Conservation (phyloP, 2,888 invertebrate genomes). For the Onchidella celtica region DNA sequence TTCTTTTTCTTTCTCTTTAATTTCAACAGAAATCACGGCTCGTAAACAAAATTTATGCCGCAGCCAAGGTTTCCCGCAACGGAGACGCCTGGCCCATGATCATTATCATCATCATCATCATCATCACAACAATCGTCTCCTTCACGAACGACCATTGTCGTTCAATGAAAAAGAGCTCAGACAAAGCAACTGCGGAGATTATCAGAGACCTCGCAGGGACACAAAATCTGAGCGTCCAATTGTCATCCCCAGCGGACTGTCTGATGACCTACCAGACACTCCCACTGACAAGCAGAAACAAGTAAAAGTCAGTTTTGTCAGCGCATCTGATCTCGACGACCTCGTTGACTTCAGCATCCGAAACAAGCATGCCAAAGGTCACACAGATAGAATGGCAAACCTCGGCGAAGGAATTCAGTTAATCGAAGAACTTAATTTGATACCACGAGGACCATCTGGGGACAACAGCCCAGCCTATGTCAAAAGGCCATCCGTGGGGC, state of each 20-base stretch:
- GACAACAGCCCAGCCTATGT: not conserved
- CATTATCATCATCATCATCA: too few relatives aligned
- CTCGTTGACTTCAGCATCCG: slow-evolving; percentile 66
- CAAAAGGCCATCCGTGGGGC: not conserved
- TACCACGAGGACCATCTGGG: not conserved
- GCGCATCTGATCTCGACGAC: slow-evolving; percentile 67
- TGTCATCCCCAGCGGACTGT: not conserved
- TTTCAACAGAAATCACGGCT: not conserved
- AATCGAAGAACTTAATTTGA: slow-evolving; percentile 4
- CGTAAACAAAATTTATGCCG: not conserved
- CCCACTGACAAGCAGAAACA: slow-evolving; percentile 33
- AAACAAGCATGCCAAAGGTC: slow-evolving; percentile 56
- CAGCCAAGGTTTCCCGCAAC: not conserved
- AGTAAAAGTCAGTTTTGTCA: slow-evolving; percentile 65
- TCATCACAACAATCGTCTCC: not conserved
- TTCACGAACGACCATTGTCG: slow-evolving; percentile 60
- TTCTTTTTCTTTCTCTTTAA: too few relatives aligned
- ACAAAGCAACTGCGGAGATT: not conserved
- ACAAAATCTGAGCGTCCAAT: slow-evolving; percentile 1
- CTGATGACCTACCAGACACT: not conserved
- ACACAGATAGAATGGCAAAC: slow-evolving; percentile 45
- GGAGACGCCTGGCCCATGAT: too few relatives aligned
- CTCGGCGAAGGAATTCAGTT: slow-evolving; percentile 30
- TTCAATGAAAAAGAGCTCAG: slow-evolving; percentile 57
- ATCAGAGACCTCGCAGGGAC: not conserved